Base-by-base conservation (phyloP, 1,140 invertebrate genomes). In the Micrasema longulum region DNA sequence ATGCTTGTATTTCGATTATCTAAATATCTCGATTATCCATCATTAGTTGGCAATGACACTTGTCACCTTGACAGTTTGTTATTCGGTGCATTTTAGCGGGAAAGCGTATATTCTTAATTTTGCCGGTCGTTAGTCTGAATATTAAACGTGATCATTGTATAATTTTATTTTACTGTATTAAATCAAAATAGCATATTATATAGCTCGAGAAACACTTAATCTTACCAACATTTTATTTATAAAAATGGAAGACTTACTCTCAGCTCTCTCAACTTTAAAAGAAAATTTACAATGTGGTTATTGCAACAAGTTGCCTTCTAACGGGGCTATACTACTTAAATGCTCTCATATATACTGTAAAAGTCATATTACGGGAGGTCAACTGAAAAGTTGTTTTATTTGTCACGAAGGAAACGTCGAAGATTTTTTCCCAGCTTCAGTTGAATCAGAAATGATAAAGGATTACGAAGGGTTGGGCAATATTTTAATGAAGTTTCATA, bases 341-440 rank as follows among this genome's bases (percentile, higher is more conserved):
- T 84, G 83, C 77, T 82, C 81, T 57, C 82, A 84, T 64, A 36
- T 82, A 0, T 80, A 83, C 64, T 84, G 83, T 62, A 67, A 77
- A 0, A 77, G 78, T 57, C 83, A 84, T 77, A 80, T 80, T 31
- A 45, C 71, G 12, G 71, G 43, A 48, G 35, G 35, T 23, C 16
- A 16, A 14, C 75, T 83, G 53, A 77, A 74, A 12, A 57, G 71
- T 1, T 84, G 83, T 67, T 81, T 81, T 0, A 78, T 69, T 4
- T 84, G 83, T 68, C 76, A 79, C 52, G 75, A 69, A 38, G 74
- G 68, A 48, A 9, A 10, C 11, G 69, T 64, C 20, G 72, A 72
- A 18, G 20, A 72, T 45, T 26, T n/a, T 20, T 64, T 14, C 14
- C 71, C 66, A 52, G 62, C 35, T 18, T 20, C 18, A 5, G 48